A percentile compares a stretch with the other conserved stretches of the same genome.
Conservation (phyloP, 2,797 vertebrate genomes). For the Microctenopoma lineatum region DNA sequence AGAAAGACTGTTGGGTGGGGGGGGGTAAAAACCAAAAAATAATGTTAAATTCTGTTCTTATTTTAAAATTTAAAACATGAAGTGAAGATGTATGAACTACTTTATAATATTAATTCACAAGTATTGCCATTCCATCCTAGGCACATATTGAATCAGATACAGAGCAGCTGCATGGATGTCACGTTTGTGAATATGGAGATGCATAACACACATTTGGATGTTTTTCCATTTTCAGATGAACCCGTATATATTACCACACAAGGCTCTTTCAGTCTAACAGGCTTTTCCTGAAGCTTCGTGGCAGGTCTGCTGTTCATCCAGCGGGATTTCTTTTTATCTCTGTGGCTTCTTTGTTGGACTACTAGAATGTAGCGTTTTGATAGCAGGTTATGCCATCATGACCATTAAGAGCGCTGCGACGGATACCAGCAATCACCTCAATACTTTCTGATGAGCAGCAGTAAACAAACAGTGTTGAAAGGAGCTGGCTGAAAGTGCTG, state of each 20-base stretch:
- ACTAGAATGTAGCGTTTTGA: conserved; percentile 7
- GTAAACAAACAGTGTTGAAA: conserved; percentile 13
- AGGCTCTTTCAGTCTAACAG: neutral
- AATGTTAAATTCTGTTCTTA: too few species aligned
- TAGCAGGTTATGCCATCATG: conserved; percentile 9
- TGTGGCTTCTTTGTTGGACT: neutral
- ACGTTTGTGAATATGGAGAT: neutral
- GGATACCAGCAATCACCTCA: conserved; percentile 3
- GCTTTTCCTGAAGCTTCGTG: neutral
- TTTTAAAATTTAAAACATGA: too few species aligned
- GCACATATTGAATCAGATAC: too few species aligned
- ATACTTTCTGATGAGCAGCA: conserved; percentile 9
- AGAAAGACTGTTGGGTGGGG: neutral
- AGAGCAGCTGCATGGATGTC: neutral
- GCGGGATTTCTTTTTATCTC: conserved; percentile 26
- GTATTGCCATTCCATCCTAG: too few species aligned
- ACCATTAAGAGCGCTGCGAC: conserved; percentile 24
- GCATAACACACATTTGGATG: neutral
- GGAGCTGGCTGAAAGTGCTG: neutral
- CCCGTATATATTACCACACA: conserved; percentile 5
- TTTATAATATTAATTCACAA: neutral
- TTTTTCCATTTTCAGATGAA: neutral
- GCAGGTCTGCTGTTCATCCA: conserved; percentile 23
- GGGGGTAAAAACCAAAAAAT: too few species aligned
- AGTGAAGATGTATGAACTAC: too few species aligned